phyloP scores from a whole-genome alignment of 2,888 invertebrate genomes.

The Drosophila kuntzei region DNA sequence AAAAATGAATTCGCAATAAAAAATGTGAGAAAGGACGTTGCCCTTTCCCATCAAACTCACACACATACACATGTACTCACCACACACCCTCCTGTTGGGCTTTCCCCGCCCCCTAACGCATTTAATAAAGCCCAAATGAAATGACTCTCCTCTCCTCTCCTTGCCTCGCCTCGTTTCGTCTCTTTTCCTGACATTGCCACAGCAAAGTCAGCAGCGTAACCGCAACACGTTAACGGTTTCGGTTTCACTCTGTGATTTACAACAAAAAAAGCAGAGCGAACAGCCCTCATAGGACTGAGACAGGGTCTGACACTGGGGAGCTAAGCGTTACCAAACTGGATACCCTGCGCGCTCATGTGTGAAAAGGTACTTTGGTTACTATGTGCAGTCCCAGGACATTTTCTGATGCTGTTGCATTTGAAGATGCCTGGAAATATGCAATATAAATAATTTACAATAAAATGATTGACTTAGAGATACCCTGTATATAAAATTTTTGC shows the following conservation, averaged over 20 bases:
- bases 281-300: constrained; percentile 7
- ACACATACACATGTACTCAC: constrained; percentile 4
- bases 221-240: constrained; percentile 82
- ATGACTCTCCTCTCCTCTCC: constrained; percentile 62
- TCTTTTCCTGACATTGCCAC: constrained; percentile 27
- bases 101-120: constrained; percentile 53
- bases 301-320: constrained; percentile 7
- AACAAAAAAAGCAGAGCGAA: constrained; percentile 54
- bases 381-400: constrained; percentile 32
- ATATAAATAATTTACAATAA: not conserved
- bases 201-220: constrained; percentile 73
- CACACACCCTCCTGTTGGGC: constrained; percentile 36
- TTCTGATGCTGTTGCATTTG: constrained; percentile 51
- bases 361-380: constrained; percentile 75
- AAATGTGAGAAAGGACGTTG: constrained; percentile 72
- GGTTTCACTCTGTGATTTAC: constrained; percentile 80
- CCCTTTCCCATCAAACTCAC: constrained; percentile 37
- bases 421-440: constrained; percentile 29
- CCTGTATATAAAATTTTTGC: not conserved
- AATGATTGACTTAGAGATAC: constrained; percentile 16
- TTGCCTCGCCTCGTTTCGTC: constrained; percentile 26
- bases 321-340: constrained; percentile 19
- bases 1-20: constrained; percentile 67
- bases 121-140: constrained; percentile 82
- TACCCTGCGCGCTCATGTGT: constrained; percentile 71